Base-by-base conservation (phyloP, 1,140 invertebrate genomes). In the Armadillidium nasatum region DNA sequence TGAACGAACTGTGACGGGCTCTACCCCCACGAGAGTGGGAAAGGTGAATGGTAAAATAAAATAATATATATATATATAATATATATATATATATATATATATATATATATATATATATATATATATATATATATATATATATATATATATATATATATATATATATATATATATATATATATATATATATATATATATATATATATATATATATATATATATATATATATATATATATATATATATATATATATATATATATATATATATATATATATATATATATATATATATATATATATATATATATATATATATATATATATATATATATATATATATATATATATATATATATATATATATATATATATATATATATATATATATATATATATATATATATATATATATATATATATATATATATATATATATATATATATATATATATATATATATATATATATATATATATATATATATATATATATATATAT, bases 401-500 rank as follows among this genome's bases (percentile, higher is more conserved):
- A 19, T 68, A 19, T 10, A 2, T 68, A 10, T 68, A 68, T 23
- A 19, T 13, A 13, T 22, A 13, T 22, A 10, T 68, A 71, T 33
- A 71, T 43, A 33, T 33, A 22, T 71, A 71, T 15, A 43, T 33
- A 10, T 44, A n/a, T 10, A 73, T 54, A 73, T 21, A 73, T 15
- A 73, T 21, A 60, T n/a, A 54, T 22, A 33, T 54, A 33, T 60
- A 66, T n/a, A 54, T 19, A 33, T 6, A 33, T 33, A 33, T 1
- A 33, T 33, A 3, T 33, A 3, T 33, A 1, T 33, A 33, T 13
- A 73, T 60, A 60, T 21, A 60, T 21, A 60, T 54, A 73, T 54
- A 60, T 73, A 73, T 22, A 73, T 60, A 23, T 23, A 60, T 73
- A 60, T 33, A 46, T 50, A 73, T 73, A 73, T 73, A 46, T 50